A percentile compares a stretch with the other conserved stretches of the same genome.
phyloP scores from a whole-genome alignment of 2,888 invertebrate genomes.

The Drosophila ezoana region DNA sequence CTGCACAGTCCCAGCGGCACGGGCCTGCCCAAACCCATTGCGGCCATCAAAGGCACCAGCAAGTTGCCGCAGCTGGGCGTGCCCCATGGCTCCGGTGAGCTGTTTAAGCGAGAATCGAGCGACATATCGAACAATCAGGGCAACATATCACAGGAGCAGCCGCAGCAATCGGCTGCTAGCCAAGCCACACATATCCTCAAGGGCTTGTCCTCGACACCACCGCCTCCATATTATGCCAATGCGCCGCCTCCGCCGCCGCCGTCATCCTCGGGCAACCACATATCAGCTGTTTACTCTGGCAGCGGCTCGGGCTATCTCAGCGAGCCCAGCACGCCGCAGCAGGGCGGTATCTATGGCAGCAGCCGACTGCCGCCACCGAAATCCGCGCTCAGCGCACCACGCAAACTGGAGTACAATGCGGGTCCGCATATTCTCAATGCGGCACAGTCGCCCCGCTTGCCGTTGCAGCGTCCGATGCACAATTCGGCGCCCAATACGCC shows the following conservation, averaged over 20 bases:
- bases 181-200: slow-evolving; percentile 73
- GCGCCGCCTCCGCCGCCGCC: slow-evolving; percentile 37
- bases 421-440: slow-evolving; percentile 84
- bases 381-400: slow-evolving; percentile 82
- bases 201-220: slow-evolving; percentile 50
- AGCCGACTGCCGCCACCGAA: slow-evolving; percentile 78
- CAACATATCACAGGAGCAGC: slow-evolving; percentile 69
- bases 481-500: slow-evolving; percentile 75
- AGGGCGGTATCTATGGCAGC: slow-evolving; percentile 59
- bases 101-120: slow-evolving; percentile 86
- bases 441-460: slow-evolving; percentile 62
- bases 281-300: slow-evolving; percentile 40
- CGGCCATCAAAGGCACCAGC: slow-evolving; percentile 95
- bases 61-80: slow-evolving; percentile 88
- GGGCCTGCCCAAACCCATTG: slow-evolving; percentile 95
- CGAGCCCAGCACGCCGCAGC: slow-evolving; percentile 72
- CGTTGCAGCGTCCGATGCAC: slow-evolving; percentile 60
- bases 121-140: slow-evolving; percentile 80
- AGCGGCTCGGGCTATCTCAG: slow-evolving; percentile 59
- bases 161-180: slow-evolving; percentile 33
- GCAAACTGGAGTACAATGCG: slow-evolving; percentile 88
- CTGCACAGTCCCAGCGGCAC: slow-evolving; percentile 85
- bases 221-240: slow-evolving; percentile 59
- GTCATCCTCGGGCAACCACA: slow-evolving; percentile 32
- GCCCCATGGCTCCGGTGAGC: slow-evolving; percentile 41